Evolutionary conservation across 2,113 vertebrate genomes (phyloP), one percentile per base, ranked within the genome.

Genomic region (Peromyscus leucopus): DNA sequence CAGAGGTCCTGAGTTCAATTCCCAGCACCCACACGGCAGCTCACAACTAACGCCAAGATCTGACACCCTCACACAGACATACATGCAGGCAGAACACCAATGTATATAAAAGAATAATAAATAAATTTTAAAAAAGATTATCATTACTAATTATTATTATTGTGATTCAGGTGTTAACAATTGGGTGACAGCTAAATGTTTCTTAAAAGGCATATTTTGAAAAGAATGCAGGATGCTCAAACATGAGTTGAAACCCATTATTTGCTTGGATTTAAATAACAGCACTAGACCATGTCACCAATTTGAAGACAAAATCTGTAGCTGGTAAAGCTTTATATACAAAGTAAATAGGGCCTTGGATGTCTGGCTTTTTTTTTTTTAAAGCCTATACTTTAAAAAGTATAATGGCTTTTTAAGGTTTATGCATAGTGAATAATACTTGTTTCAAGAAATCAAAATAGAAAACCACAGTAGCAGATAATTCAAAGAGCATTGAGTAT

Each of bases 201-300:
- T 74, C 85, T 91, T 63, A 16, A 96, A 79, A 76, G 85, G 39
- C 9, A 26, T 71, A 46, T 28, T 94, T 95, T 57, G n/a, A 89
- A 96, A 92, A 93, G 74, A 12, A 95, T 1, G 15, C 5, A 79
- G 67, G 93, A 85, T 48, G 67, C 89, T n/a, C 48, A 93, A 91
- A 83, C 7, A n/a, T 86, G 59, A 90, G 22, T 74, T 39, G 55
- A 94, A 93, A 96, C 71, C 65, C 17, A 93, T 46, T 42, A 75
- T 93, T 78, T 82, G 36, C 92, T 93, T 96, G 21, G 61, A 39
- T 87, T 39, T 93, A 96, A 96, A 57, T 89, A 91, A 91, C 0
- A 91, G 16, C 51, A 78, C 61, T 96, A 88, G 89, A 75, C 31
- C 82, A 90, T 46, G 59, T 51, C 59, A 93, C 46, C 92, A 63